A percentile compares a stretch with the other conserved stretches of the same genome.
These are phyloP conservation scores for Stegodyphus dumicola DNA, from an alignment of 1,140 invertebrate genomes.

Conservation along the genomic window DNA sequence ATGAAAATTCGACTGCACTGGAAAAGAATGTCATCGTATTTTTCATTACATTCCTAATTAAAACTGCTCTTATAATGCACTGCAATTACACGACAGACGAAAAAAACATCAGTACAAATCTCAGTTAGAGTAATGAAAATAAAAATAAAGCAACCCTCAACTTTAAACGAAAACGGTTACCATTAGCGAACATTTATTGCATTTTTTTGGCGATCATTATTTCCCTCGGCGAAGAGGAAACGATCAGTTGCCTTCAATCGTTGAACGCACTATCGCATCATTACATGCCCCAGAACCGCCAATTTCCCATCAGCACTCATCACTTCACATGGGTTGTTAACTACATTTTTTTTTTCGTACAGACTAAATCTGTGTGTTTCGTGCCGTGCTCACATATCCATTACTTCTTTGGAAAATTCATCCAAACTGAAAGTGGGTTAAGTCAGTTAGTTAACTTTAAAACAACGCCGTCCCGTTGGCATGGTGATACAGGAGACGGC, in stretches of 20 bases:
- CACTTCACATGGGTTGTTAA: constrained; percentile 43
- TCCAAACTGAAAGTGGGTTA: neutral
- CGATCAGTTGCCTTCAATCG: constrained; percentile 11
- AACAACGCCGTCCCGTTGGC: too few relatives aligned
- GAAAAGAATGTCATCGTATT: too few relatives aligned
- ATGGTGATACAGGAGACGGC: too few relatives aligned
- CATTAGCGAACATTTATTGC: constrained; percentile 26
- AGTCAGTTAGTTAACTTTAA: neutral
- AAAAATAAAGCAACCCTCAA: neutral
- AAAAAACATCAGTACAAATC: too few relatives aligned
- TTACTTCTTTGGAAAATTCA: neutral
- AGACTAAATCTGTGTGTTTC: constrained; percentile 27
- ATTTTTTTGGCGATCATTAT: constrained; percentile 15
- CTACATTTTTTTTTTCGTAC: constrained; percentile 35
- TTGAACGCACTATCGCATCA: constrained; percentile 32
- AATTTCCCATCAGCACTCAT: constrained; percentile 47
- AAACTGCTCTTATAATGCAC: too few relatives aligned
- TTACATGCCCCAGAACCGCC: constrained; percentile 34
- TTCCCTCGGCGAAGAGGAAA: neutral
- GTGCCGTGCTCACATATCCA: constrained; percentile 20
- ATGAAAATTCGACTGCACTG: too few relatives aligned
- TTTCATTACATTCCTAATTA: too few relatives aligned
- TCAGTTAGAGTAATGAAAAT: neutral
- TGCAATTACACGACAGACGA: too few relatives aligned
- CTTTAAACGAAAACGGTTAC: constrained; percentile 15